Conservation (phyloP, 1,140 invertebrate species). For the Episyrphus balteatus region DNA sequence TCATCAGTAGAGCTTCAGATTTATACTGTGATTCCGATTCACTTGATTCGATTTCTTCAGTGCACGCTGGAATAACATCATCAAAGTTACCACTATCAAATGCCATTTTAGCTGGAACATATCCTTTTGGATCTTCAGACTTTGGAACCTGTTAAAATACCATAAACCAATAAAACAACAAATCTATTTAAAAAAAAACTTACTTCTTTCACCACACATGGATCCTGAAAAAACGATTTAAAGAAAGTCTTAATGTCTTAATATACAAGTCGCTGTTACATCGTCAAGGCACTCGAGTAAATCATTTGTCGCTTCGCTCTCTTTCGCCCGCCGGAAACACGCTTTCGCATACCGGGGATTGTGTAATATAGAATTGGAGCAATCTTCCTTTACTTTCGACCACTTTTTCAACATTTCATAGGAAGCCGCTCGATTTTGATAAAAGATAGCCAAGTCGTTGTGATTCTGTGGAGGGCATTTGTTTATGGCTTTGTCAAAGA, state of each 20-base stretch:
- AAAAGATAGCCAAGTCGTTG: no score
- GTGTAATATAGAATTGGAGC: constrained; percentile 69
- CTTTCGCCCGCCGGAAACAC: constrained; percentile 68
- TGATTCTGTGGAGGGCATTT: no score
- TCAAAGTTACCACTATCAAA: constrained; percentile 63
- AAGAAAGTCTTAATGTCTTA: no score
- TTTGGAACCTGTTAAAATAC: no score
- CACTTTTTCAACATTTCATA: constrained; percentile 87
- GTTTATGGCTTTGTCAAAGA: constrained; percentile 82
- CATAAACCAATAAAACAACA: no score
- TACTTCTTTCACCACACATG: no score
- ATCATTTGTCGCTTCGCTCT: constrained; percentile 66
- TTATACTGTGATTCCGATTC: constrained; percentile 42
- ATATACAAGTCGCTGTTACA: no score
- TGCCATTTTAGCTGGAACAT: constrained; percentile 52
- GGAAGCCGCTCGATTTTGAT: constrained; percentile 91
- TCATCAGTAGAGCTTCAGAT: constrained; percentile 59
- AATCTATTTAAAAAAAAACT: no score
- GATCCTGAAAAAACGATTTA: no score
- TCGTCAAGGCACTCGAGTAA: constrained; percentile 67
- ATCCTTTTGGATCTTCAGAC: constrained; percentile 40
- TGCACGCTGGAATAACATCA: no score
- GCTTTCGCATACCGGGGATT: constrained; percentile 88
- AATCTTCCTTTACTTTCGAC: constrained; percentile 75
- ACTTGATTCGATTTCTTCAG: constrained; percentile 61